These are phyloP conservation scores for Biston betularia DNA, from an alignment of 2,888 invertebrate genomes.

Conservation along the genomic window DNA sequence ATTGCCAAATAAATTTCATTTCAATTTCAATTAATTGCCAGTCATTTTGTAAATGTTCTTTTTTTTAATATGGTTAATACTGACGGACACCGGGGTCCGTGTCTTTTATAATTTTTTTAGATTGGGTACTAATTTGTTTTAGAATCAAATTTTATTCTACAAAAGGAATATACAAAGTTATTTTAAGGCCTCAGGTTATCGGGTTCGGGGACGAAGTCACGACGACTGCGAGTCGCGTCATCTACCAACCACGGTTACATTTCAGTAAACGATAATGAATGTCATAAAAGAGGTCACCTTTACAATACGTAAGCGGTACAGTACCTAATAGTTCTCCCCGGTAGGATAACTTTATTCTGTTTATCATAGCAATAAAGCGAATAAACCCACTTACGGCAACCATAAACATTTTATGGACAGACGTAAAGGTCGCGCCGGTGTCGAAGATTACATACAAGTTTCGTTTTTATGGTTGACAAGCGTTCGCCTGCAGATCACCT, in stretches of 20 bases:
- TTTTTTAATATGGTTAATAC: too few species aligned
- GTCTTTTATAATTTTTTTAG: too few species aligned
- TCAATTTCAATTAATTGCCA: too few species aligned
- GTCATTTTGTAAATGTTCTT: too few species aligned
- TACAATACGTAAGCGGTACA: slow-evolving; percentile 4
- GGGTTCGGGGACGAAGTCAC: neutral
- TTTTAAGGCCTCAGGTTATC: too few species aligned
- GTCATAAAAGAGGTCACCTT: neutral
- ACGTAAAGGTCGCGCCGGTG: slow-evolving; percentile 30
- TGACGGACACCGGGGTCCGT: too few species aligned
- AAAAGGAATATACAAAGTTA: too few species aligned
- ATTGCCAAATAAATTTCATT: too few species aligned
- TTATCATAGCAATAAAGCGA: slow-evolving; percentile 26
- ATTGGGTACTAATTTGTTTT: too few species aligned
- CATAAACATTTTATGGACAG: slow-evolving; percentile 38
- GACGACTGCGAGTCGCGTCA: neutral
- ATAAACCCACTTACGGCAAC: slow-evolving; percentile 26
- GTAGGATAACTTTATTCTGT: slow-evolving; percentile 23
- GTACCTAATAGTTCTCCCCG: slow-evolving; percentile 21
- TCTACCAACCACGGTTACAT: too few species aligned
- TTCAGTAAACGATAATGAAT: neutral
- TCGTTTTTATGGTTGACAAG: neutral
- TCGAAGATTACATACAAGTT: neutral
- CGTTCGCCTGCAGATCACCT: too few species aligned
- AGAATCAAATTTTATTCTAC: too few species aligned